Evolutionary conservation across 1,140 invertebrate genomes (phyloP), one percentile per base, ranked within the genome.

Genomic region (Monomorium pharaonis): DNA sequence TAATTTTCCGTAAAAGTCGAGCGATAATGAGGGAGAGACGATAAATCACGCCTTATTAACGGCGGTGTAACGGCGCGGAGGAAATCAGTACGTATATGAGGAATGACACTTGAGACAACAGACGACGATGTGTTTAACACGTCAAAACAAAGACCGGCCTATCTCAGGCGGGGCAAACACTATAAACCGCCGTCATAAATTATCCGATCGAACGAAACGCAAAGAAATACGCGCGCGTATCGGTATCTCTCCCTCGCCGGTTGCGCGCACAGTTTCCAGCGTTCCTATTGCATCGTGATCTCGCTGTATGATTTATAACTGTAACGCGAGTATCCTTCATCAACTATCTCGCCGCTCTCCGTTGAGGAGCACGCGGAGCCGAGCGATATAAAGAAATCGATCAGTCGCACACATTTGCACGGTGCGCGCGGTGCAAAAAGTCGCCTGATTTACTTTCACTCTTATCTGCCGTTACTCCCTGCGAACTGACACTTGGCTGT

Each of bases 401-500:
- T 67, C 51, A 21, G 51, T 83, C n/a, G 65, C 78, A 58, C 69
- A 33, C 24, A n/a, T 33, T 51, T 49, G 77, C 18, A n/a, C n/a
- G n/a, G n/a, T n/a, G n/a, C n/a, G n/a, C n/a, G n/a, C n/a, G n/a
- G 37, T 60, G 51, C 49, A 74, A 83, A 83, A 83, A 74, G 78
- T 58, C 65, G 4, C 21, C 54, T 70, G 51, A 49, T 80, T 80
- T 80, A 60, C 78, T 83, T 83, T 83, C 67, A 74, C 78, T 83
- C 78, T 83, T 74, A 81, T 81, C 65, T 72, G 65, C 65, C 78
- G 78, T 81, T 81, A 81, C 49, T 80, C 44, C 18, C 51, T 33
- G 78, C 67, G 37, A 54, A 42, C 51, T 33, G 67, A 74, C 78
- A n/a, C n/a, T n/a, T n/a, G n/a, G n/a, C n/a, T n/a, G 78, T 72